These are phyloP conservation scores for Andrena camellia DNA, from an alignment of 2,888 invertebrate genomes.

Conservation along the genomic window DNA sequence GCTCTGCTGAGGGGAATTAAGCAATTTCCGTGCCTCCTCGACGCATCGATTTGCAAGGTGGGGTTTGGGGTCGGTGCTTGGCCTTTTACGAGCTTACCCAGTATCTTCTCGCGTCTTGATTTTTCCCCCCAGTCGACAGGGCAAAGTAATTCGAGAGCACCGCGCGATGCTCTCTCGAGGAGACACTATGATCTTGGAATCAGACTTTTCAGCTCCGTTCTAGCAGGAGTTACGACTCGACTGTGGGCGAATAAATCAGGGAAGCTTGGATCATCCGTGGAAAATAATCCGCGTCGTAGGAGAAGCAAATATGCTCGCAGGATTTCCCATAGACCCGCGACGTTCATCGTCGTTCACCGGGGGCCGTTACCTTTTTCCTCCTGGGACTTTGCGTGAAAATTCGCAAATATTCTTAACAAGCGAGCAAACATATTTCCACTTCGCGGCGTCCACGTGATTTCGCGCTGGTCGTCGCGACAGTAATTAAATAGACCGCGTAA, in stretches of 20 bases:
- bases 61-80: constrained; percentile 7
- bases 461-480: too few relatives aligned
- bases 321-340: background rate
- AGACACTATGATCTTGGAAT: background rate
- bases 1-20: constrained; percentile 14
- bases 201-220: constrained; percentile 1
- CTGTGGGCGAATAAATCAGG: constrained; percentile 14
- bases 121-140: constrained; percentile 9
- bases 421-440: background rate
- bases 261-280: background rate
- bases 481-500: background rate
- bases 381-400: background rate
- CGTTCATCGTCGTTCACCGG: background rate
- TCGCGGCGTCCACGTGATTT: background rate
- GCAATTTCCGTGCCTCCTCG: constrained; percentile 3
- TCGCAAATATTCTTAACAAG: background rate
- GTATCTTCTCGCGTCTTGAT: constrained; percentile 25
- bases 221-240: background rate
- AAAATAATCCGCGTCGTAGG: constrained; percentile 10
- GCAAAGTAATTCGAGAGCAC: constrained; percentile 27
- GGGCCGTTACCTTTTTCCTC: background rate
- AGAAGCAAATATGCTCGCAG: constrained; percentile 1
- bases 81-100: constrained; percentile 30
- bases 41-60: constrained; percentile 15
- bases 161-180: constrained; percentile 1